These are phyloP conservation scores for Sceliomorpha sp. DNA, from an alignment of 2,888 invertebrate genomes.

Conservation along the genomic window DNA sequence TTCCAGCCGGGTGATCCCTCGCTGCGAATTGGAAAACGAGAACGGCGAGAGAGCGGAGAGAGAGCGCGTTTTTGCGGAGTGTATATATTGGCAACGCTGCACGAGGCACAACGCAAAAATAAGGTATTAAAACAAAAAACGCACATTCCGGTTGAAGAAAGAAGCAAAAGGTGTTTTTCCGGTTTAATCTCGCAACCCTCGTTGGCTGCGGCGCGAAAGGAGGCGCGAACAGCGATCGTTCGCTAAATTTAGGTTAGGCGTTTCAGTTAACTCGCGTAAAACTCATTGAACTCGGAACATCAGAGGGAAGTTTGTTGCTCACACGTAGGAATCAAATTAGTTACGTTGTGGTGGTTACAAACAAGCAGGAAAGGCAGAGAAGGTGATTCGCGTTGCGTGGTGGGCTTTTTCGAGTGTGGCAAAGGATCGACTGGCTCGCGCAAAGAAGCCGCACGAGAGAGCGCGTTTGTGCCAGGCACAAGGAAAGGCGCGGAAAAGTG, in stretches of 20 bases:
- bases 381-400: slow-evolving; percentile 6
- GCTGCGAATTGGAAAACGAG: slow-evolving; percentile 68
- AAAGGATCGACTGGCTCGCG: slow-evolving; percentile 4
- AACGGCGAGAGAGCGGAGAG: slow-evolving; percentile 60
- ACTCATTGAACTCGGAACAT: slow-evolving; percentile 66
- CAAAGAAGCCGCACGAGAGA: slow-evolving; percentile 22
- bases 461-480: too few species aligned
- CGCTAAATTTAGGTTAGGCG: slow-evolving; percentile 63
- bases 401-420: slow-evolving; percentile 36
- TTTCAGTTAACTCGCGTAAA: slow-evolving; percentile 63
- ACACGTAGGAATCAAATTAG: slow-evolving; percentile 71
- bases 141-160: neutral
- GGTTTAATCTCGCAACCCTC: slow-evolving; percentile 11
- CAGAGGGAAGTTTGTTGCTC: slow-evolving; percentile 53
- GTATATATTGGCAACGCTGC: neutral
- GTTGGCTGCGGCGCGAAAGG: slow-evolving; percentile 18
- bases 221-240: slow-evolving; percentile 24
- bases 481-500: slow-evolving; percentile 10
- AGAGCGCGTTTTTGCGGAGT: slow-evolving; percentile 10
- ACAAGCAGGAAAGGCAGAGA: slow-evolving; percentile 51
- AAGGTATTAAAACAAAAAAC: too few species aligned
- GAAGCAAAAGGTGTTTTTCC: neutral
- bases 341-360: slow-evolving; percentile 68
- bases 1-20: slow-evolving; percentile 66
- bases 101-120: neutral